Percentiles rank a stretch among this genome's conserved stretches.
Evolutionary conservation across 2,797 vertebrate genomes (phyloP).

Genomic region (Muscicapa striata): DNA sequence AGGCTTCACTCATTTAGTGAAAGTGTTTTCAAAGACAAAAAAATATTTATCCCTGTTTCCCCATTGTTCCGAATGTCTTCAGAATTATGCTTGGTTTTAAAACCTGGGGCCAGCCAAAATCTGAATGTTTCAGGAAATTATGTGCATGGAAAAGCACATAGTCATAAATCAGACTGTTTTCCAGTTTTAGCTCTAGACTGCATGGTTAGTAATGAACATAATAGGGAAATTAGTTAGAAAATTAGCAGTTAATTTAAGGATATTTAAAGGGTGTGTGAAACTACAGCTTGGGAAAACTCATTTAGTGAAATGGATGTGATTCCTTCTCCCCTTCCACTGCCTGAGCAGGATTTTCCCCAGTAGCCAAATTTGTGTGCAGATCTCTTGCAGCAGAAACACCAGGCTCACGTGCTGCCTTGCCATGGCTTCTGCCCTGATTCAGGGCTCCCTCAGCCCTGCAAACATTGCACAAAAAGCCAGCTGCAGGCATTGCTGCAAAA

Average conservation of each 20-base stretch:
- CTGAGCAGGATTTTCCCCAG: background rate
- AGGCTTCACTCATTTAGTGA: background rate
- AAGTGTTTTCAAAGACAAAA: conserved; percentile 9
- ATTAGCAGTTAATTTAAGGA: conserved; percentile 59
- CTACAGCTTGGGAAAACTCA: conserved; percentile 27
- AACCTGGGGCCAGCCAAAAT: conserved; percentile 25
- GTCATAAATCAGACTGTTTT: conserved; percentile 57
- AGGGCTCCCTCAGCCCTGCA: background rate
- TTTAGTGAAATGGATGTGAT: conserved; percentile 4
- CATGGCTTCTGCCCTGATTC: background rate
- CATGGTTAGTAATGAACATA: conserved; percentile 46
- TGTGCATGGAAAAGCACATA: conserved; percentile 48
- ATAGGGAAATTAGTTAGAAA: conserved; percentile 64
- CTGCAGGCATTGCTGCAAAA: background rate
- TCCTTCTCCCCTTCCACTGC: background rate
- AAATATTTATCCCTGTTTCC: conserved; percentile 7
- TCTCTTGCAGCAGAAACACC: background rate
- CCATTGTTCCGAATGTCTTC: conserved; percentile 26
- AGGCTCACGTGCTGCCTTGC: background rate
- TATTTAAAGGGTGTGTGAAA: conserved; percentile 53
- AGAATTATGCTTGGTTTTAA: conserved; percentile 31
- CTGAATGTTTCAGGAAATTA: conserved; percentile 59
- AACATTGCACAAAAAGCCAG: accelerated
- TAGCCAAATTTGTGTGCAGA: background rate
- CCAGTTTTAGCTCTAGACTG: conserved; percentile 35